phyloP scores from a whole-genome alignment of 2,888 invertebrate species.

The Gortyna flavago region DNA sequence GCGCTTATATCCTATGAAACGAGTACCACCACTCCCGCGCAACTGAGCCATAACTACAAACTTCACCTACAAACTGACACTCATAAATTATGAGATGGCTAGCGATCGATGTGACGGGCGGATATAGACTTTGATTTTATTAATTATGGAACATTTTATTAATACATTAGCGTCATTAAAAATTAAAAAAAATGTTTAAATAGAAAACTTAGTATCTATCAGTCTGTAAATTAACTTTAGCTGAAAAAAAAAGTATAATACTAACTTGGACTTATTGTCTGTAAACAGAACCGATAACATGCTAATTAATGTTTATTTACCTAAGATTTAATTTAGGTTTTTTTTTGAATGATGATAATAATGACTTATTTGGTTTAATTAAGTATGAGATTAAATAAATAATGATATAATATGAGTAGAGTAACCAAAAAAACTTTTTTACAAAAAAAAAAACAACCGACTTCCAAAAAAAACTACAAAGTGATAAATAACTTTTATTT shows the following conservation, averaged over 20 bases:
- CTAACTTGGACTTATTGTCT: too few relatives aligned
- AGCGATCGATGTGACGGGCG: slow-evolving; percentile 71
- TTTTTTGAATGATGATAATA: too few relatives aligned
- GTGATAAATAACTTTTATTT: too few relatives aligned
- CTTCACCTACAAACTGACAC: slow-evolving; percentile 85
- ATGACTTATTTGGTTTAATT: too few relatives aligned
- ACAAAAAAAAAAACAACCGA: too few relatives aligned
- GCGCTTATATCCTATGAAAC: slow-evolving; percentile 81
- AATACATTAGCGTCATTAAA: background rate
- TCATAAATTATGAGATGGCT: slow-evolving; percentile 83
- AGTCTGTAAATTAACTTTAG: background rate
- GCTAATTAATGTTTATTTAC: background rate
- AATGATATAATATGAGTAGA: too few relatives aligned
- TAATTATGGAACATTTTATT: slow-evolving; percentile 53
- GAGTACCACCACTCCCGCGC: slow-evolving; percentile 75
- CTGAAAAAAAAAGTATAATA: background rate
- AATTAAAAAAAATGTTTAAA: too few relatives aligned
- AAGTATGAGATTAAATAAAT: too few relatives aligned
- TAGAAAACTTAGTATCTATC: too few relatives aligned
- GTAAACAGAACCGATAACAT: too few relatives aligned
- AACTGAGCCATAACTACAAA: slow-evolving; percentile 81
- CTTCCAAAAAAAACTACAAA: too few relatives aligned
- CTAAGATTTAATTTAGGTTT: background rate
- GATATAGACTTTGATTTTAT: slow-evolving; percentile 59
- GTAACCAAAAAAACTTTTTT: too few relatives aligned